Evolutionary conservation across 2,888 invertebrate genomes (phyloP).

Genomic region (Heliconius ismenius): DNA sequence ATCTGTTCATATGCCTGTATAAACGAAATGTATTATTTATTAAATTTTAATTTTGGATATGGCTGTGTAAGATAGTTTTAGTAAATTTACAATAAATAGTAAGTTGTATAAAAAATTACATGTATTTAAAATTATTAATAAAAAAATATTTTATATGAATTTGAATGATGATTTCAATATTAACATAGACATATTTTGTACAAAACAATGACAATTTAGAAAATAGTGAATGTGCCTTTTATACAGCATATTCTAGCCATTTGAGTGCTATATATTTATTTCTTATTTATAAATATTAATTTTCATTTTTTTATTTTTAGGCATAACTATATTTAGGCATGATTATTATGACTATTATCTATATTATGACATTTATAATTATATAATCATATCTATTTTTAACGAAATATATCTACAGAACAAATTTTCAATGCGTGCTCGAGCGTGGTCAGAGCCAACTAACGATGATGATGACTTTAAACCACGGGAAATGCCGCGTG

Average conservation of each 20-base stretch:
- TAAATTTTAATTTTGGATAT: neutral
- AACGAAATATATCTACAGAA: constrained; percentile 75
- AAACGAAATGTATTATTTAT: neutral
- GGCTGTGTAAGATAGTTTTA: neutral
- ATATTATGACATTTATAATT: neutral
- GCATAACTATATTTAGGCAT: constrained; percentile 24
- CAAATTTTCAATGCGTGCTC: constrained; percentile 90
- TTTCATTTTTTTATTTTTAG: neutral
- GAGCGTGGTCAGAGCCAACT: constrained; percentile 89
- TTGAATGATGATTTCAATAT: neutral
- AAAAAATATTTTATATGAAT: too few species aligned
- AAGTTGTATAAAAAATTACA: neutral
- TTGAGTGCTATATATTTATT: neutral
- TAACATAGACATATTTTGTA: neutral
- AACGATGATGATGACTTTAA: constrained; percentile 60
- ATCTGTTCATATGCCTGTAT: neutral
- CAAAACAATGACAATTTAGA: too few species aligned
- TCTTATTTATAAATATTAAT: neutral
- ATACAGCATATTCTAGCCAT: neutral
- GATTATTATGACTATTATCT: constrained; percentile 4
- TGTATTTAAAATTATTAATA: too few species aligned
- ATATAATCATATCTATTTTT: constrained; percentile 6
- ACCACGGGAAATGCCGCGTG: constrained; percentile 57
- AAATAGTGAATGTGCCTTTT: neutral
- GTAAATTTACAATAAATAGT: neutral